phyloP scores from a whole-genome alignment of 2,888 invertebrate species.

The Parnassius mnemosyne region DNA sequence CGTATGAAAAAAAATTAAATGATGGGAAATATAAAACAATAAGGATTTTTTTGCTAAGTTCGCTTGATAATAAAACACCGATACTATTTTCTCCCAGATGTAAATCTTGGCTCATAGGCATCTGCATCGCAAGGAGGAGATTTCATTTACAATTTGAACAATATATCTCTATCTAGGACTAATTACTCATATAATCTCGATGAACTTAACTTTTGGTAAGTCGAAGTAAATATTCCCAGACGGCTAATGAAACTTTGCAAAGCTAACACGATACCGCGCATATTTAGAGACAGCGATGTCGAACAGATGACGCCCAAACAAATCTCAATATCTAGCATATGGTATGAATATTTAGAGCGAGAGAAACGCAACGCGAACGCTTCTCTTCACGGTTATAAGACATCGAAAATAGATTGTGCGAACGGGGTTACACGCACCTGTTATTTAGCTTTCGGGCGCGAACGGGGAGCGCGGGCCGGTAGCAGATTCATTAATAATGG shows the following conservation, averaged over 20 bases:
- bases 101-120: constrained; percentile 28
- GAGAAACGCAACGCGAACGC: constrained; percentile 60
- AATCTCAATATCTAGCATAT: constrained; percentile 78
- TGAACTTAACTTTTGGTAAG: too few relatives aligned
- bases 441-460: constrained; percentile 73
- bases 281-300: constrained; percentile 69
- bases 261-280: constrained; percentile 65
- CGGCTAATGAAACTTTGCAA: constrained; percentile 73
- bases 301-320: constrained; percentile 78
- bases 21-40: constrained; percentile 2
- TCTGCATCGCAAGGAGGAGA: constrained; percentile 38
- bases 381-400: constrained; percentile 76
- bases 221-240: constrained; percentile 60
- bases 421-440: constrained; percentile 81
- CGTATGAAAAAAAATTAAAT: constrained; percentile 20
- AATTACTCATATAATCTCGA: too few relatives aligned
- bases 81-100: constrained; percentile 15
- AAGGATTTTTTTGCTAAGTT: constrained; percentile 6
- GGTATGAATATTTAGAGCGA: constrained; percentile 78
- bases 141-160: constrained; percentile 60
- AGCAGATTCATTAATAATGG: constrained; percentile 78
- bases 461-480: constrained; percentile 57
- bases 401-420: constrained; percentile 80
- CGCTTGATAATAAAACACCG: neutral
- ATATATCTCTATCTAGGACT: constrained; percentile 40